These are phyloP conservation scores for Tenthredo scrophulariae DNA, from an alignment of 2,888 invertebrate genomes.

Conservation along the genomic window DNA sequence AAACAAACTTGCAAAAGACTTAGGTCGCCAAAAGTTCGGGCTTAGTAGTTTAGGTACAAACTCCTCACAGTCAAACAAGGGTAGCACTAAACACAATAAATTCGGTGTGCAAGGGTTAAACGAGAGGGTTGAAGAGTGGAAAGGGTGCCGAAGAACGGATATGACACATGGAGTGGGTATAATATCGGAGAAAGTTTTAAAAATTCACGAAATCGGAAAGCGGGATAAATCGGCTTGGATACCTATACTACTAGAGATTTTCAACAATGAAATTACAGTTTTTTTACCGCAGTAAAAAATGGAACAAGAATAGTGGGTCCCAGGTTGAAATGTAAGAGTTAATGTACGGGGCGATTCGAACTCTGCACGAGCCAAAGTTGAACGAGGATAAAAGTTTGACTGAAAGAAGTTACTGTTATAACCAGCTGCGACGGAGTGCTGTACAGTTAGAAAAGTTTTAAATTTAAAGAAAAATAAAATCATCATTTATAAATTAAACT, in stretches of 20 bases:
- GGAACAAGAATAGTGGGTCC: not conserved
- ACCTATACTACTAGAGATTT: no score
- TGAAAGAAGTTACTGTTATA: not conserved
- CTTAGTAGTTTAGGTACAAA: conserved; percentile 16
- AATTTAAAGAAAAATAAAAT: conserved; percentile 31
- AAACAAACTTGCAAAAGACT: conserved; percentile 12
- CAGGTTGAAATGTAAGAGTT: not conserved
- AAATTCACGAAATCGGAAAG: not conserved
- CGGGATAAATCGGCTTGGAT: not conserved
- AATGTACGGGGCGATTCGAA: not conserved
- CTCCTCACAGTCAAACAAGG: not conserved
- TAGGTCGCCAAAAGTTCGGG: not conserved
- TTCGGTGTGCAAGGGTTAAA: not conserved
- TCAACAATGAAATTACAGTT: not conserved
- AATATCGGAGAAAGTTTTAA: no score
- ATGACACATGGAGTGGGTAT: no score
- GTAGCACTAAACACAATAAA: not conserved
- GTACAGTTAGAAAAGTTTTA: conserved; percentile 33
- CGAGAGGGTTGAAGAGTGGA: not conserved
- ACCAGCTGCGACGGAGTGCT: conserved; percentile 26
- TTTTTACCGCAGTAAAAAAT: not conserved
- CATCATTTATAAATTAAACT: conserved; percentile 30
- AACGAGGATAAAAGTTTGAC: not conserved
- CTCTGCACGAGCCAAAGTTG: not conserved
- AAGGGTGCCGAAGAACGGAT: not conserved